These are phyloP conservation scores for Oncorhynchus nerka DNA, from an alignment of 2,113 vertebrate genomes.

Conservation along the genomic window DNA sequence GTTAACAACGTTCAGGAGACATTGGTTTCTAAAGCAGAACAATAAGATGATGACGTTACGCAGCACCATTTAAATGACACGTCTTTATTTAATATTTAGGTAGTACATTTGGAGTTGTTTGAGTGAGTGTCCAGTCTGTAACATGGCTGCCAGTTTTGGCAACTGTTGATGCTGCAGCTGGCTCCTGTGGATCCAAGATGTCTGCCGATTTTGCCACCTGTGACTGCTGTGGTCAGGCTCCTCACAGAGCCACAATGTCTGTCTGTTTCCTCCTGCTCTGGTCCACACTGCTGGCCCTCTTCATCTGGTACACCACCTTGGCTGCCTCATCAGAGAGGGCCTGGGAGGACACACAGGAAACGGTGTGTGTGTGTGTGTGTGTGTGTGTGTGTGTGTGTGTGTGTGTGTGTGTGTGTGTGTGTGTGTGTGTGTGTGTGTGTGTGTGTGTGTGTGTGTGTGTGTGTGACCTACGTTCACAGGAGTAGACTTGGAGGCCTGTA, in stretches of 20 bases:
- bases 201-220: background rate
- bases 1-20: too few relatives aligned
- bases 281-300: conserved; percentile 61
- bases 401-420: background rate
- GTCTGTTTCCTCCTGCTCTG: conserved; percentile 3
- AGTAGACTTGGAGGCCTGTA: background rate
- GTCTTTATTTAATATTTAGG: background rate
- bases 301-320: conserved; percentile 75
- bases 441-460: background rate
- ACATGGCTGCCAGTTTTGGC: background rate
- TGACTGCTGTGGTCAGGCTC: background rate
- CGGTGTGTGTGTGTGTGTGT: background rate
- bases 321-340: conserved; percentile 73
- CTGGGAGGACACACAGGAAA: conserved; percentile 29
- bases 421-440: too few relatives aligned
- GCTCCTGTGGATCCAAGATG: background rate
- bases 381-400: too few relatives aligned
- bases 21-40: too few relatives aligned
- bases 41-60: too few relatives aligned
- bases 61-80: background rate
- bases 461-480: background rate
- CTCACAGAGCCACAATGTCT: background rate
- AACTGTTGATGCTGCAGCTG: too few relatives aligned
- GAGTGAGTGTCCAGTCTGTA: background rate
- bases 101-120: background rate